These are phyloP conservation scores for Platycnemis pennipes DNA, from an alignment of 2,888 invertebrate species.

Conservation along the genomic window DNA sequence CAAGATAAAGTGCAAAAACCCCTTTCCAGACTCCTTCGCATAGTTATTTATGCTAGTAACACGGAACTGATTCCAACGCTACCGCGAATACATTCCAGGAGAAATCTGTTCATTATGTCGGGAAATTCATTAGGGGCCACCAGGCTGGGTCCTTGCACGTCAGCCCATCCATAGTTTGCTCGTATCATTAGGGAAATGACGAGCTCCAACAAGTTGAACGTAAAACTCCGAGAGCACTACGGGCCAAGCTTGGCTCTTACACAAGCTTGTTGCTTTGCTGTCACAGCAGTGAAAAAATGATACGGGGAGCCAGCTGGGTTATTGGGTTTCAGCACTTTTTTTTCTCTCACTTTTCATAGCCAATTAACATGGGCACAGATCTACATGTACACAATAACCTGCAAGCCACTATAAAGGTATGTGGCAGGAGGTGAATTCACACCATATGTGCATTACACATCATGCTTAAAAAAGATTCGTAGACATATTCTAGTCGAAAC, in stretches of 20 bases:
- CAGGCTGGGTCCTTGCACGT: background rate
- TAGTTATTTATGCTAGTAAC: too few species aligned
- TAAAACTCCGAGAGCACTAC: background rate
- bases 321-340: background rate
- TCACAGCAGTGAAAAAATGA: background rate
- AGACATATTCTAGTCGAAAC: too few species aligned
- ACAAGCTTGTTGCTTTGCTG: background rate
- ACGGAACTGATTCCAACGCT: too few species aligned
- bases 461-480: too few species aligned
- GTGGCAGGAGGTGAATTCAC: too few species aligned
- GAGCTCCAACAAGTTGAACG: background rate
- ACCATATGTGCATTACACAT: too few species aligned
- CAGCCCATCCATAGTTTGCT: background rate
- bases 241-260: background rate
- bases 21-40: too few species aligned
- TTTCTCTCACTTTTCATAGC: background rate
- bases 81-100: too few species aligned
- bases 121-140: background rate
- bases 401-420: too few species aligned
- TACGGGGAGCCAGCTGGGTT: background rate
- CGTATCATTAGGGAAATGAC: background rate
- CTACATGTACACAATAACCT: too few species aligned
- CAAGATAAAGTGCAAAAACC: too few species aligned
- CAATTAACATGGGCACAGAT: too few species aligned
- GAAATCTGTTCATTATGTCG: background rate